phyloP scores from a whole-genome alignment of 2,113 vertebrate species.

The Phoenicopterus ruber region DNA sequence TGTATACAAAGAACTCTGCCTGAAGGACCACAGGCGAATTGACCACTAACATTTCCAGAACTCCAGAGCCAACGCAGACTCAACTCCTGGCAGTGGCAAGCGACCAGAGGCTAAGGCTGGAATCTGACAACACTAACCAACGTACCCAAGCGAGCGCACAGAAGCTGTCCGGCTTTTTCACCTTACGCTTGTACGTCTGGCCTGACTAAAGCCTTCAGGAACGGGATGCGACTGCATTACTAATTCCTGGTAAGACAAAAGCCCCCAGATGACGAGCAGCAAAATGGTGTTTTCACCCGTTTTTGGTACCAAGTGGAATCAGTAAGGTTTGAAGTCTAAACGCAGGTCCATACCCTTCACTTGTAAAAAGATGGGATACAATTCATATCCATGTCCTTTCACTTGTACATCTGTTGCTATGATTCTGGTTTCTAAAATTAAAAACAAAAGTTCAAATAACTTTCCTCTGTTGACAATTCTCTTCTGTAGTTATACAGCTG shows the following conservation, averaged over 20 bases:
- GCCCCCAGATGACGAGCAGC: not conserved
- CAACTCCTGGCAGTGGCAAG: not conserved
- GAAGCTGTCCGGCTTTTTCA: not conserved
- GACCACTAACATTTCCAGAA: not conserved
- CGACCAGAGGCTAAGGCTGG: not conserved
- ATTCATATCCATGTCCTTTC: not conserved
- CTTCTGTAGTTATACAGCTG: not conserved
- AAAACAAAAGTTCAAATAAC: not conserved
- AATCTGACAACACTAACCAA: not conserved
- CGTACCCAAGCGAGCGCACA: not conserved
- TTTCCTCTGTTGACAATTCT: not conserved
- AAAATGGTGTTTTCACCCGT: not conserved
- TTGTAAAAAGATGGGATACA: not conserved
- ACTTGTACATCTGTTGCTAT: not conserved
- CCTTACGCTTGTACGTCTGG: not conserved
- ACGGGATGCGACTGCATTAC: not conserved
- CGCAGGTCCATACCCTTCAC: not conserved
- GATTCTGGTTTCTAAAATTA: not conserved
- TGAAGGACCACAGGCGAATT: not conserved
- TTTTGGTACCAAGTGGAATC: not conserved
- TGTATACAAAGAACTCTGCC: not conserved
- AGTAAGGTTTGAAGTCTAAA: not conserved
- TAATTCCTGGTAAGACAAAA: too few species aligned
- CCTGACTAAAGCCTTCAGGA: not conserved
- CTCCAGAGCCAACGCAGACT: not conserved